Base-by-base conservation (phyloP, 2,888 invertebrate genomes). In the Mesorhabditis belari region DNA sequence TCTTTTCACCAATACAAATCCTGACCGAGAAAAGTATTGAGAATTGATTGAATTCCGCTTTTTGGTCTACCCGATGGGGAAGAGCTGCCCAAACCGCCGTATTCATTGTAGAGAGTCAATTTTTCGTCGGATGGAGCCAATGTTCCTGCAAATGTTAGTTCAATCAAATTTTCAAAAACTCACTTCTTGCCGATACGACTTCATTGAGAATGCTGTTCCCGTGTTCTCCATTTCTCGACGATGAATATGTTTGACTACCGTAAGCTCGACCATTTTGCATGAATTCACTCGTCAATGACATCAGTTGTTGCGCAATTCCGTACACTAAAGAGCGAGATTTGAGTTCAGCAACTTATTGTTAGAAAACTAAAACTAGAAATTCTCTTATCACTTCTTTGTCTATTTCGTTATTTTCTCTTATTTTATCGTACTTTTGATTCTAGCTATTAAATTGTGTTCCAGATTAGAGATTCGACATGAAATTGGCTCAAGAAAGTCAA, bases 301-400 rank as follows among this genome's bases (percentile, higher is more conserved):
- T 71, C 17, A 71, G 64, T 50, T 63, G 62, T 1, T 67, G 59
- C 3, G 71, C 71, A 12, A 71, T 63, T 3, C 69, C 71, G 21
- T 64, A 64, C 26, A 71, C 71, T 71, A 29, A 60, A 70, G 57
- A 27, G n/a, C n/a, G n/a, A n/a, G n/a, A n/a, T n/a, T n/a, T n/a
- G n/a, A n/a, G n/a, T n/a, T n/a, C n/a, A n/a, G n/a, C n/a, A n/a
- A n/a, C n/a, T n/a, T n/a, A n/a, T n/a, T n/a, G n/a, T n/a, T n/a
- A n/a, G n/a, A n/a, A n/a, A n/a, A n/a, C n/a, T n/a, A n/a, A n/a
- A n/a, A n/a, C n/a, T n/a, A n/a, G n/a, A n/a, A n/a, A n/a, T n/a
- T n/a, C n/a, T n/a, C n/a, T n/a, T n/a, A n/a, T n/a, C n/a, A n/a
- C n/a, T n/a, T n/a, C n/a, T n/a, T n/a, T n/a, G n/a, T n/a, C n/a